Evolutionary conservation across 2,797 vertebrate species (phyloP).

Genomic region (Siniperca undulata): DNA sequence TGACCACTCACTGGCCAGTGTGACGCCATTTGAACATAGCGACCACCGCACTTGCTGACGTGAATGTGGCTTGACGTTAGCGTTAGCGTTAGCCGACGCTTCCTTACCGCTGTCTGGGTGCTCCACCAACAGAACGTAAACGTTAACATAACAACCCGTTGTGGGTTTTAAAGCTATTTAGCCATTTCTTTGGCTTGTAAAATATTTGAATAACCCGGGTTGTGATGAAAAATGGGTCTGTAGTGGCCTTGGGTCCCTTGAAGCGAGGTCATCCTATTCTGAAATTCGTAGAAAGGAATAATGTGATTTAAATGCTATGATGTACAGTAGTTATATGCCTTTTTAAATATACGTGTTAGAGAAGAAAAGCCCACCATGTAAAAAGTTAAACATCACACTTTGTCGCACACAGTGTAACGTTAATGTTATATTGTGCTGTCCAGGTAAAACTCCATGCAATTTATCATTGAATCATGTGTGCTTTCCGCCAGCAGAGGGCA

Average conservation of each 20-base stretch:
- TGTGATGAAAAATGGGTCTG: background rate
- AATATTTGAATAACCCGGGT: fast-evolving
- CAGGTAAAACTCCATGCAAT: background rate
- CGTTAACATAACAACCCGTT: fast-evolving
- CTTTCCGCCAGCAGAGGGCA: slow-evolving; percentile 66
- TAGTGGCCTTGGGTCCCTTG: background rate
- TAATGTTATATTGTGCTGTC: background rate
- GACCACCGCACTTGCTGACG: background rate
- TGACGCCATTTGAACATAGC: background rate
- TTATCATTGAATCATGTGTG: background rate
- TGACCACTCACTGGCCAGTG: fast-evolving
- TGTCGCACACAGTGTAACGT: background rate
- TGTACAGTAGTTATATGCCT: too few species aligned
- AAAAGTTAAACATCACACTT: background rate
- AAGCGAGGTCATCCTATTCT: background rate
- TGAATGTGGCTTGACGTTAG: background rate
- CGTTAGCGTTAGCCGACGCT: background rate
- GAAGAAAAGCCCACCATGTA: fast-evolving
- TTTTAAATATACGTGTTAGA: background rate
- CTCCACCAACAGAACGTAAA: background rate
- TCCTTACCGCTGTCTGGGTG: background rate
- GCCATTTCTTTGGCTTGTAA: fast-evolving
- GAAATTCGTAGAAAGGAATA: background rate
- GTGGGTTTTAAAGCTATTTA: too few species aligned
- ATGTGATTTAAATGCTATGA: background rate